A percentile compares a stretch with the other conserved stretches of the same genome.
Conservation (phyloP, 2,113 vertebrate genomes). For the Porphyrio hochstetteri region DNA sequence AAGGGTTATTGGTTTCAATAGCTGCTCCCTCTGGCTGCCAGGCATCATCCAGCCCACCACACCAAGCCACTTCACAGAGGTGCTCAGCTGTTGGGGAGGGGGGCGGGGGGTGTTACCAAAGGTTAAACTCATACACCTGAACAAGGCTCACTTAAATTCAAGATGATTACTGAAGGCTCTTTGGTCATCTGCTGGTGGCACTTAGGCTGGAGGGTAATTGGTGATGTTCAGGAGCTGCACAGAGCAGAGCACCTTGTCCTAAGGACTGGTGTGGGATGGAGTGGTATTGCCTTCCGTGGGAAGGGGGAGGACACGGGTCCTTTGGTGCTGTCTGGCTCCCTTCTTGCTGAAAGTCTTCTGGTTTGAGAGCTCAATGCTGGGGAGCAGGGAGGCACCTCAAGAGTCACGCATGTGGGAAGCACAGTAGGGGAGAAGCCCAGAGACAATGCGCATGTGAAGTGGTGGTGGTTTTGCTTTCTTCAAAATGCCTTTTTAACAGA, state of each 20-base stretch:
- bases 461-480: background rate
- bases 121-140: background rate
- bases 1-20: background rate
- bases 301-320: background rate
- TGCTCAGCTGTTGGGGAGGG: too few species aligned
- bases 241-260: background rate
- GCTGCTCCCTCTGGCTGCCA: background rate
- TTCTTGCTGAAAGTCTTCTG: background rate
- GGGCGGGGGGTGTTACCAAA: background rate
- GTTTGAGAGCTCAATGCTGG: background rate
- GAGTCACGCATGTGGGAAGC: background rate
- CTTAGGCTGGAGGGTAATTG: background rate
- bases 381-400: background rate
- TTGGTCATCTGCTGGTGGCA: background rate
- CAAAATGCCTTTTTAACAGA: background rate
- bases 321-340: background rate
- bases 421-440: background rate
- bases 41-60: background rate
- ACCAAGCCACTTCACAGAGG: background rate
- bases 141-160: background rate
- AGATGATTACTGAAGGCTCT: background rate
- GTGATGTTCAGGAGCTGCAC: background rate
- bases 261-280: background rate
- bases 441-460: background rate
- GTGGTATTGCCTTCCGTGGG: accelerated